Evolutionary conservation across 2,888 invertebrate species (phyloP).

Genomic region (Diplolepis rosae): DNA sequence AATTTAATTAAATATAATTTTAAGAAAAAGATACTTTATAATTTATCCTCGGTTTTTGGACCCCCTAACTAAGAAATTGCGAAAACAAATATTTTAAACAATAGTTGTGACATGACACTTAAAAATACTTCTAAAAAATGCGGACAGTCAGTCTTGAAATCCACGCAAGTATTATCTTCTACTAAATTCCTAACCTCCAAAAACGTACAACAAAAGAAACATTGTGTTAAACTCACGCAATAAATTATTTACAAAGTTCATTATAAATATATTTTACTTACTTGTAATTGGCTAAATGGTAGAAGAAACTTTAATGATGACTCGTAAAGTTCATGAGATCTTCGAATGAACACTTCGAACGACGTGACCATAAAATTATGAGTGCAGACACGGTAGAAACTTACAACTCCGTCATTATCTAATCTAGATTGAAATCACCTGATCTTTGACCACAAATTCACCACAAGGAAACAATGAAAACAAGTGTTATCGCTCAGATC

Average conservation of each 20-base stretch:
- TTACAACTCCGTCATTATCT: not conserved
- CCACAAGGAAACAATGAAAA: not conserved
- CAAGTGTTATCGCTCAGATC: too few relatives aligned
- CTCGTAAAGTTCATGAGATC: not conserved
- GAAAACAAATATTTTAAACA: too few relatives aligned
- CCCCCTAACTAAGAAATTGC: too few relatives aligned
- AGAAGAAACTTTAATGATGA: not conserved
- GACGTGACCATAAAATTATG: not conserved
- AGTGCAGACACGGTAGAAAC: not conserved
- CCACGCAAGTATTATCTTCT: too few relatives aligned
- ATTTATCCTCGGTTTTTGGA: too few relatives aligned
- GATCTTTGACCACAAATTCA: conserved; percentile 1
- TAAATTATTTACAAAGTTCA: not conserved
- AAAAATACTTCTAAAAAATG: too few relatives aligned
- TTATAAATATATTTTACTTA: conserved; percentile 9
- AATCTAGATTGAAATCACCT: not conserved
- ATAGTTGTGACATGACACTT: too few relatives aligned
- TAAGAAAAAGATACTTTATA: too few relatives aligned
- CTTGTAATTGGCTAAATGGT: not conserved
- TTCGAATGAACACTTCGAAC: not conserved
- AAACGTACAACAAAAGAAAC: not conserved
- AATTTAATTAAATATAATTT: too few relatives aligned
- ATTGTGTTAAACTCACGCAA: too few relatives aligned
- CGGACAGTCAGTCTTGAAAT: too few relatives aligned
- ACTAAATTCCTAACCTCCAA: not conserved